Evolutionary conservation across 1,140 invertebrate species (phyloP).

Genomic region (Drosophila sturtevanti): DNA sequence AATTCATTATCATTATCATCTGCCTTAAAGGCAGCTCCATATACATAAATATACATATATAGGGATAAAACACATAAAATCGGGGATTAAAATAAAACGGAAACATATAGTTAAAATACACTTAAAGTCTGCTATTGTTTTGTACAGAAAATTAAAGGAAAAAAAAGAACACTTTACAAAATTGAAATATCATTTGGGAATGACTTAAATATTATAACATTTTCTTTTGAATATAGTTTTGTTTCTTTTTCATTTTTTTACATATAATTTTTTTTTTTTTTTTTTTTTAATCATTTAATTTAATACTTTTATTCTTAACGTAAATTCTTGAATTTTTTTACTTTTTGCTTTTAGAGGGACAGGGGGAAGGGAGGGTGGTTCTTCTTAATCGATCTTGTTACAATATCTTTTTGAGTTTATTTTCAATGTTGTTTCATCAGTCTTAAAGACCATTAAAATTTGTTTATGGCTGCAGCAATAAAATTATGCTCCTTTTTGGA

Average conservation of each 20-base stretch:
- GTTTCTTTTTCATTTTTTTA: conserved; percentile 39
- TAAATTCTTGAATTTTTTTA: conserved; percentile 26
- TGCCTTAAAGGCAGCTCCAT: conserved; percentile 64
- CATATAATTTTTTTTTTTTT: conserved; percentile 35
- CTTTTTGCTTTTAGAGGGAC: conserved; percentile 27
- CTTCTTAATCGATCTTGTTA: conserved; percentile 40
- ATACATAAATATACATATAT: conserved; percentile 45
- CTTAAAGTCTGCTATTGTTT: conserved; percentile 10
- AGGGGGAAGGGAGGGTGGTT: too few relatives aligned
- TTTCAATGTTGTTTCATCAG: conserved; percentile 56
- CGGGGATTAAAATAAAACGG: conserved; percentile 6
- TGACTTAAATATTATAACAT: conserved; percentile 62
- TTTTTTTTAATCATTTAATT: conserved; percentile 23
- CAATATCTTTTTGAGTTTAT: conserved; percentile 57
- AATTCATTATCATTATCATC: conserved; percentile 3
- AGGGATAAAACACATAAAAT: conserved; percentile 22
- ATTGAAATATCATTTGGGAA: conserved; percentile 66
- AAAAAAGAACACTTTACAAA: conserved; percentile 18
- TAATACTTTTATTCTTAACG: conserved; percentile 16
- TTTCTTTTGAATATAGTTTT: conserved; percentile 22
- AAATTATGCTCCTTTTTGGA: conserved; percentile 9
- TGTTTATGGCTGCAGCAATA: conserved; percentile 27
- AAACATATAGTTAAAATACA: conserved; percentile 8
- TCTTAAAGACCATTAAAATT: conserved; percentile 71
- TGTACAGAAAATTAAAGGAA: not conserved